Conservation (phyloP, 1,140 invertebrate species). For the Drepana arcuata region DNA sequence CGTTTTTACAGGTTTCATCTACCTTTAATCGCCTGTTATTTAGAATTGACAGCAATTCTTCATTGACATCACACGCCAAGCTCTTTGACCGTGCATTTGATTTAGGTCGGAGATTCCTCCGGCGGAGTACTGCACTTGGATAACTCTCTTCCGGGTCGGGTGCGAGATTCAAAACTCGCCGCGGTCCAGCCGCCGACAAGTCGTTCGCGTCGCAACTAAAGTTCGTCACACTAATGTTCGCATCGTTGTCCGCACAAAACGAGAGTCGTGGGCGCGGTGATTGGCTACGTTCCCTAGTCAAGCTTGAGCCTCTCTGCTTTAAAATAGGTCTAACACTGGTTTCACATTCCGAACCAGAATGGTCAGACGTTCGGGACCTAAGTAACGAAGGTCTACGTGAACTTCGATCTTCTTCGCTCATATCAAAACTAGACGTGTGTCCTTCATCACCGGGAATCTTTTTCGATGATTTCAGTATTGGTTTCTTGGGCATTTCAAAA, state of each 20-base stretch:
- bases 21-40: constrained; percentile 61
- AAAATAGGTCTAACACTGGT: constrained; percentile 70
- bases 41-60: constrained; percentile 62
- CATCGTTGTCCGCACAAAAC: constrained; percentile 70
- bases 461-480: constrained; percentile 84
- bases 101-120: constrained; percentile 64
- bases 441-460: constrained; percentile 74
- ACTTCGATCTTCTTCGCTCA: constrained; percentile 69
- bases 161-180: constrained; percentile 45
- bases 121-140: constrained; percentile 56
- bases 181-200: constrained; percentile 54
- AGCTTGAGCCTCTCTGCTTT: constrained; percentile 70
- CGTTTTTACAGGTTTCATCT: constrained; percentile 57
- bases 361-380: constrained; percentile 59
- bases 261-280: constrained; percentile 72
- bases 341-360: constrained; percentile 69
- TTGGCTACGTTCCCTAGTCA: constrained; percentile 72
- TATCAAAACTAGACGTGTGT: constrained; percentile 67
- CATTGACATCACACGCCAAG: constrained; percentile 60
- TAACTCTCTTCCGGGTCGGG: constrained; percentile 44
- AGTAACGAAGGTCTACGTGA: constrained; percentile 63
- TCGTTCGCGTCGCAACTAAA: constrained; percentile 56
- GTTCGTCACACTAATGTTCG: constrained; percentile 54
- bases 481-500: constrained; percentile 78
- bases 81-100: constrained; percentile 61